Evolutionary conservation across 2,113 vertebrate genomes (phyloP).

Genomic region (Herpetotheres cachinnans): DNA sequence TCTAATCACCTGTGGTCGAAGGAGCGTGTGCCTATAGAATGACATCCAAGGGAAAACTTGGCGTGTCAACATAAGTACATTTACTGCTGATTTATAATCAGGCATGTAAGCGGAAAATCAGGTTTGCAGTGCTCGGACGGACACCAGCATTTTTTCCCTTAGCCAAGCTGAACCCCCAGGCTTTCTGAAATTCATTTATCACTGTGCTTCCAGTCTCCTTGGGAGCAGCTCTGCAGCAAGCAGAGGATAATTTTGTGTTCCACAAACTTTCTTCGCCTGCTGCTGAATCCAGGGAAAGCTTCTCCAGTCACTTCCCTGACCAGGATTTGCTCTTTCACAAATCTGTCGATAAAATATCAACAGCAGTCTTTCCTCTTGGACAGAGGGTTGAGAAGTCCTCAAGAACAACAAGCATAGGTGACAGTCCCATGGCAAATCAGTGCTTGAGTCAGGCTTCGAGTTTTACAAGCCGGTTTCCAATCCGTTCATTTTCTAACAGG

Average conservation of each 20-base stretch:
- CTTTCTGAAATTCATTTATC: background rate
- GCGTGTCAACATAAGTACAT: background rate
- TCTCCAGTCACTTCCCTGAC: background rate
- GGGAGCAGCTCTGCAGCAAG: background rate
- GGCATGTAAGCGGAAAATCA: background rate
- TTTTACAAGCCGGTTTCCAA: background rate
- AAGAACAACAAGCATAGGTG: rapidly evolving
- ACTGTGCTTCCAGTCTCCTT: background rate
- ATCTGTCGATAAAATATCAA: background rate
- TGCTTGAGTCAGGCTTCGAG: background rate
- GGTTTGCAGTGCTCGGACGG: background rate
- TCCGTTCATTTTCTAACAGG: background rate
- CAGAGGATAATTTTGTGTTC: background rate
- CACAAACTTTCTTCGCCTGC: background rate
- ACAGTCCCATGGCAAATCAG: background rate
- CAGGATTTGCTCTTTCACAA: background rate
- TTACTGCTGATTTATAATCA: background rate
- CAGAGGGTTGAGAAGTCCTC: background rate
- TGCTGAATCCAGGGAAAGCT: background rate
- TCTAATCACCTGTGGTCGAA: background rate
- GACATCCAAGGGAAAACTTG: background rate
- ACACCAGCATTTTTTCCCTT: background rate
- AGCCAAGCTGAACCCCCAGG: background rate
- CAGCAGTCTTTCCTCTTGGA: background rate
- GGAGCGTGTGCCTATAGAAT: background rate